These are phyloP conservation scores for Leptonema lineaticorne DNA, from an alignment of 1,140 invertebrate species.

Conservation along the genomic window DNA sequence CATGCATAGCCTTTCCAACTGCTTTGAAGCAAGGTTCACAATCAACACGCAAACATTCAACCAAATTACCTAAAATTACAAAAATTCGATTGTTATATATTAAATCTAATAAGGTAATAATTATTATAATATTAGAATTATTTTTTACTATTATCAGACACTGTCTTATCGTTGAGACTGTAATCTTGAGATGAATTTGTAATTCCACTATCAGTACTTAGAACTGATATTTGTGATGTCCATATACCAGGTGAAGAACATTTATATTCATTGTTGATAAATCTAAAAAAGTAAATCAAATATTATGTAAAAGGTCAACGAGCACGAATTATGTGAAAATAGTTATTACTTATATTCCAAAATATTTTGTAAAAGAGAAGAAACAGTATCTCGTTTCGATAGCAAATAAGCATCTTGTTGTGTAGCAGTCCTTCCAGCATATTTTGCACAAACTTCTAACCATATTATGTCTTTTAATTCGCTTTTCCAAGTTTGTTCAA, in stretches of 20 bases:
- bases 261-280: slow-evolving; percentile 42
- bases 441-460: slow-evolving; percentile 84
- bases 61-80: slow-evolving; percentile 33
- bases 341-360: slow-evolving; percentile 70
- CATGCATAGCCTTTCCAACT: slow-evolving; percentile 69
- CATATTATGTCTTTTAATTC: slow-evolving; percentile 87
- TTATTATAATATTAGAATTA: no score
- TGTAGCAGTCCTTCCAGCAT: slow-evolving; percentile 68
- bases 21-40: slow-evolving; percentile 68
- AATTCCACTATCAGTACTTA: slow-evolving; percentile 32
- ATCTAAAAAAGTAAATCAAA: no score
- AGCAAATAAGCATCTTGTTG: slow-evolving; percentile 79
- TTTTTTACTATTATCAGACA: not conserved
- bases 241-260: slow-evolving; percentile 44
- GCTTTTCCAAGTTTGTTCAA: slow-evolving; percentile 82
- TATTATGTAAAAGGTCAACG: no score
- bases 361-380: slow-evolving; percentile 70
- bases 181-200: not conserved
- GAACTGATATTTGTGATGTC: slow-evolving; percentile 29
- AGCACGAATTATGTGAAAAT: no score
- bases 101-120: no score
- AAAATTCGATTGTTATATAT: not conserved
- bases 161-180: not conserved
- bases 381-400: slow-evolving; percentile 69
- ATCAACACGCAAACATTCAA: slow-evolving; percentile 69